Evolutionary conservation across 37 sponge, comb jelly and placozoan species (phyloP).

Genomic region (Crambe crambe): DNA sequence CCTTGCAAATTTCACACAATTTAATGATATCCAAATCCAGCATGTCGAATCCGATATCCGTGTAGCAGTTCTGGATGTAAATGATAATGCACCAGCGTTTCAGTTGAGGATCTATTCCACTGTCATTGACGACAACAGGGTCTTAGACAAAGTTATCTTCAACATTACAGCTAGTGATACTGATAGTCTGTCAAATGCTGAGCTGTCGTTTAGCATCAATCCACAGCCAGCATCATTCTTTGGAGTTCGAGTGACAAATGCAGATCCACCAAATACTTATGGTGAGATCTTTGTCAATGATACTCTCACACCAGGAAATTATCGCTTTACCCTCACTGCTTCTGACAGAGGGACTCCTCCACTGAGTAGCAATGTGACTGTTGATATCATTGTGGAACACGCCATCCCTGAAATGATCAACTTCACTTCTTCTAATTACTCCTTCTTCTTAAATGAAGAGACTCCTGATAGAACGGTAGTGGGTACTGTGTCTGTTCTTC

Average conservation of each 20-base stretch:
- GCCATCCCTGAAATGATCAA: slow-evolving; percentile 34
- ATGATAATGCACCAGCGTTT: slow-evolving; percentile 54
- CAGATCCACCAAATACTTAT: background rate
- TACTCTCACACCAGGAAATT: slow-evolving; percentile 8
- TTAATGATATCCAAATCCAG: background rate
- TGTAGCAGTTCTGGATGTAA: slow-evolving; percentile 44
- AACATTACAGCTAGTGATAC: slow-evolving; percentile 37
- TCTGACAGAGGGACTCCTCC: slow-evolving; percentile 22
- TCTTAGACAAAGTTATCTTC: background rate
- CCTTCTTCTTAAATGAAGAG: slow-evolving; percentile 24
- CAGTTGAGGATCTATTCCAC: background rate
- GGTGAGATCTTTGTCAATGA: slow-evolving; percentile 9
- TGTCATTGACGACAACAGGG: background rate
- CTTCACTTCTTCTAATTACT: slow-evolving; percentile 4
- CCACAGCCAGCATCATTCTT: background rate
- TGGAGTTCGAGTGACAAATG: background rate
- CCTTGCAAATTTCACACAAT: slow-evolving; percentile 31
- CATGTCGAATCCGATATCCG: background rate
- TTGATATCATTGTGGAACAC: slow-evolving; percentile 19
- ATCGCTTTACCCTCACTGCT: slow-evolving; percentile 28
- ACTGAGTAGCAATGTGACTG: background rate
- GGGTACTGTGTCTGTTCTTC: slow-evolving; percentile 24
- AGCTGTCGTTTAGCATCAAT: slow-evolving; percentile 5
- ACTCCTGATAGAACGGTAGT: background rate
- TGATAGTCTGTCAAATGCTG: slow-evolving; percentile 32